Conservation (phyloP, 2,113 vertebrate genomes). For the Cyphomyrus plagiostoma region DNA sequence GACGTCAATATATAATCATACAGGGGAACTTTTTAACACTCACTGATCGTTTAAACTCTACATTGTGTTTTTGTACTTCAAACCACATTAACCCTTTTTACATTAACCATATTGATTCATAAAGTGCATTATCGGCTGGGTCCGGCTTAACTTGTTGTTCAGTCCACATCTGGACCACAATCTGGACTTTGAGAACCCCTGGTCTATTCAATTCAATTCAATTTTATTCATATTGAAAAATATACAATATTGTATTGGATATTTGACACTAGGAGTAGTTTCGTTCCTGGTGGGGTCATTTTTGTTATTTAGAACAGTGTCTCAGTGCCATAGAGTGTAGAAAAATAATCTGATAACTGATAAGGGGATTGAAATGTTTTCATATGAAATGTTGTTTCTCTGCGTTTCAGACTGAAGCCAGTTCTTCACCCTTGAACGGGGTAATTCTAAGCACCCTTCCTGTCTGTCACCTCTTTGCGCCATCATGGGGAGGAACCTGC, state of each 20-base stretch:
- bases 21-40: background rate
- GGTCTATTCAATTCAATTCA: background rate
- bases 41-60: background rate
- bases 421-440: background rate
- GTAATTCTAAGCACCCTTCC: background rate
- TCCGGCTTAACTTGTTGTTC: background rate
- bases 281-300: background rate
- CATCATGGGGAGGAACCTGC: constrained; percentile 63
- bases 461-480: background rate
- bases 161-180: background rate
- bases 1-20: background rate
- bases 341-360: background rate
- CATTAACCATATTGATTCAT: background rate
- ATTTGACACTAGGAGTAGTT: background rate
- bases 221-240: background rate
- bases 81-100: background rate
- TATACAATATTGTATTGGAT: background rate
- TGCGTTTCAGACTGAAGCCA: background rate
- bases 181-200: background rate
- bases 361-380: background rate
- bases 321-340: background rate
- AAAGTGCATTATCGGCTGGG: background rate
- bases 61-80: background rate
- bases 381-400: background rate
- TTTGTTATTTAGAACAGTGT: background rate